Percentiles rank a stretch among this genome's conserved stretches.
phyloP scores from a whole-genome alignment of 2,113 vertebrate species.

The Pleuronectes platessa region DNA sequence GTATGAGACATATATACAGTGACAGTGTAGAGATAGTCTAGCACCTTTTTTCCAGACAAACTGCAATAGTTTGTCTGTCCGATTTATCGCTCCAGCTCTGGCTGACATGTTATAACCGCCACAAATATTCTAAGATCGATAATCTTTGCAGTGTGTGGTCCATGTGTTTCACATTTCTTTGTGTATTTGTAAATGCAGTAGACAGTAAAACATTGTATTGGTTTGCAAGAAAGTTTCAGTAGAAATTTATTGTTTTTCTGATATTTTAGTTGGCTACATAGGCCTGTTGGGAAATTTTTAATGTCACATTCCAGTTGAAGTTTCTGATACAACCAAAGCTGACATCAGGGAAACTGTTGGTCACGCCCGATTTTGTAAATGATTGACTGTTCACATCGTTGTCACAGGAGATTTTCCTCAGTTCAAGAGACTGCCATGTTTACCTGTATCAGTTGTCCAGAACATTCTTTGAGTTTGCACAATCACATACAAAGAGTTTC shows the following conservation, averaged over 20 bases:
- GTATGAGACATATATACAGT: neutral
- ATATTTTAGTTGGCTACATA: neutral
- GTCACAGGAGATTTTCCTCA: conserved; percentile 2
- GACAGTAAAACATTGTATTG: neutral
- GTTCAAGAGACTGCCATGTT: neutral
- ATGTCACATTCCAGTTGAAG: neutral
- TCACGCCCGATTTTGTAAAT: conserved; percentile 4
- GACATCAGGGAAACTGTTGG: neutral
- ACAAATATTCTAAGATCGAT: neutral
- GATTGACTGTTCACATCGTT: neutral
- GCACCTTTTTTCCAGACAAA: neutral
- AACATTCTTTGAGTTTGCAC: conserved; percentile 9
- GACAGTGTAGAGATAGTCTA: neutral
- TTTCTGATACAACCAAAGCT: neutral
- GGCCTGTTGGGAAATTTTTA: too few species aligned
- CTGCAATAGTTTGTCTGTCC: neutral
- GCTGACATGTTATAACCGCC: neutral
- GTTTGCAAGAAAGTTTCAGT: neutral
- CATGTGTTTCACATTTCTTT: neutral
- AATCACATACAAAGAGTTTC: neutral
- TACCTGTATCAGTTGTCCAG: conserved; percentile 24
- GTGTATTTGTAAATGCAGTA: neutral
- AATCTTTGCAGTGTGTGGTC: neutral
- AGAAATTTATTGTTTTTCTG: neutral
- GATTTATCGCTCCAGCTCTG: neutral